A percentile compares a stretch with the other conserved stretches of the same genome.
Conservation (phyloP, 2,888 invertebrate genomes). For the Eudasyphora cyanicolor region DNA sequence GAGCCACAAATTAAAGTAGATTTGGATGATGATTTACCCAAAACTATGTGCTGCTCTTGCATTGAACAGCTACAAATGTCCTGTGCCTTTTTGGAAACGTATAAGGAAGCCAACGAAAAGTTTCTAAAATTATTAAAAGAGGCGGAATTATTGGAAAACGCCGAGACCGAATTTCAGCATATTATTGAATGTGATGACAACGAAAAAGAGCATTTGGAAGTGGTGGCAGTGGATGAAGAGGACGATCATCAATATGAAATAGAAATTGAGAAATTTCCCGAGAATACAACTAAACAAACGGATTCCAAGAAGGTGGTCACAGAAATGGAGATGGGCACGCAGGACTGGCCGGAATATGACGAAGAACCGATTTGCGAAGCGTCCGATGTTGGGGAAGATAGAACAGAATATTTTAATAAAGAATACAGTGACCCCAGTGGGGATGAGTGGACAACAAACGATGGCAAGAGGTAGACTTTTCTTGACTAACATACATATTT, state of each 20-base stretch:
- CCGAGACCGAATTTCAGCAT: not conserved
- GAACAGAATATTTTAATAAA: constrained; percentile 4
- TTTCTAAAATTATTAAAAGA: constrained; percentile 41
- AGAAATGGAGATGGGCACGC: not conserved
- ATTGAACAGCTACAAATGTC: constrained; percentile 33
- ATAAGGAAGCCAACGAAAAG: constrained; percentile 34
- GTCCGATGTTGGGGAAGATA: not conserved
- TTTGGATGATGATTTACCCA: constrained; percentile 44
- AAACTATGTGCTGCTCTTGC: constrained; percentile 41
- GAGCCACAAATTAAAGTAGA: constrained; percentile 44
- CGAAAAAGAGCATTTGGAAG: not conserved
- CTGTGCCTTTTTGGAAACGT: constrained; percentile 45
- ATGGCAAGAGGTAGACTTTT: not conserved
- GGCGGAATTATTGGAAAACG: not conserved
- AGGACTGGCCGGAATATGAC: constrained; percentile 14
- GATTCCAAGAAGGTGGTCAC: not conserved
- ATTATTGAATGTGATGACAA: not conserved
- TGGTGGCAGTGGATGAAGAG: not conserved
- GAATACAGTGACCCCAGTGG: not conserved
- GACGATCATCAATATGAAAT: not conserved
- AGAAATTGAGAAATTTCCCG: not conserved
- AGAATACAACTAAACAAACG: not conserved
- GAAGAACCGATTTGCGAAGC: constrained; percentile 18
- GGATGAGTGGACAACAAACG: not conserved
- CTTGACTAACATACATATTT: not conserved